phyloP scores from a whole-genome alignment of 2,888 invertebrate species.

The Rhingia campestris region DNA sequence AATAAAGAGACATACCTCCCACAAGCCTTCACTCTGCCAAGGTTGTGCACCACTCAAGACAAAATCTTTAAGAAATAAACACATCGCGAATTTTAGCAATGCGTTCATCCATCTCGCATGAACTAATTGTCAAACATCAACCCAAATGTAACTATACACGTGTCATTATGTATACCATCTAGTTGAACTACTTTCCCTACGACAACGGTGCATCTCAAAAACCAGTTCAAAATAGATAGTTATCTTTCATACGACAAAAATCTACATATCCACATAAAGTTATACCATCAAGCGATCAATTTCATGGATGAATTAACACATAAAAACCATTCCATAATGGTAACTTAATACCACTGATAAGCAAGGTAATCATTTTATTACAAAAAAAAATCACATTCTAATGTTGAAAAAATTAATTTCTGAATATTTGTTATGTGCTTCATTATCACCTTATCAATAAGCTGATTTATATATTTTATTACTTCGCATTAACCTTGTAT shows the following conservation, averaged over 20 bases:
- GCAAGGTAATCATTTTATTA: neutral
- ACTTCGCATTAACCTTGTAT: conserved; percentile 46
- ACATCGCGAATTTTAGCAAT: too few relatives aligned
- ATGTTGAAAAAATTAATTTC: conserved; percentile 19
- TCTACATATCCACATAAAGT: neutral
- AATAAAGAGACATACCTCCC: too few relatives aligned
- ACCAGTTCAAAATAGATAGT: neutral
- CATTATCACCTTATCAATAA: conserved; percentile 44
- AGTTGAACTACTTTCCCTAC: too few relatives aligned
- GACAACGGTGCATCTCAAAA: neutral
- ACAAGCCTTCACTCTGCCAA: too few relatives aligned
- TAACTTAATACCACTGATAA: neutral
- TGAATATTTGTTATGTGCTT: conserved; percentile 17
- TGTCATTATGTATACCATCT: too few relatives aligned
- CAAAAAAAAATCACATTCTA: conserved; percentile 9
- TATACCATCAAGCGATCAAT: neutral
- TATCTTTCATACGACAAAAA: neutral
- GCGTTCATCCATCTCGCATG: too few relatives aligned
- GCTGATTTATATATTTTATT: conserved; percentile 45
- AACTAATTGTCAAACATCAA: too few relatives aligned
- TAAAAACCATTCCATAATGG: neutral
- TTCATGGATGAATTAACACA: neutral
- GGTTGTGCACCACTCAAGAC: too few relatives aligned
- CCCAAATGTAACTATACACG: too few relatives aligned
- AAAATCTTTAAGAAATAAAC: too few relatives aligned